A percentile compares a stretch with the other conserved stretches of the same genome.
Conservation (phyloP, 2,888 invertebrate genomes). For the Coremacera marginata region DNA sequence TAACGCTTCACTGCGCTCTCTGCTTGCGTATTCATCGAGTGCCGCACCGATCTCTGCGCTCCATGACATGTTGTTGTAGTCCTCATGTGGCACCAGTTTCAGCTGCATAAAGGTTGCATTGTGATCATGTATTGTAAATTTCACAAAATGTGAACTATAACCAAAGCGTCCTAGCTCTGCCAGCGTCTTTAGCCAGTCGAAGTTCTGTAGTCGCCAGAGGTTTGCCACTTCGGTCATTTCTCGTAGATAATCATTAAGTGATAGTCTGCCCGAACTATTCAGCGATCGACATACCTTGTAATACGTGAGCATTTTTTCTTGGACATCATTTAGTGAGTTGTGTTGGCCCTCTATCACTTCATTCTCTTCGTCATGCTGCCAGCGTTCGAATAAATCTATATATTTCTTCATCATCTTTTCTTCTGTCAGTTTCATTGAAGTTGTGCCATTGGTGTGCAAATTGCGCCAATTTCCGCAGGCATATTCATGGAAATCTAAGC, state of each 20-base stretch:
- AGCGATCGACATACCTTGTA: slow-evolving; percentile 50
- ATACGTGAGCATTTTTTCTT: slow-evolving; percentile 54
- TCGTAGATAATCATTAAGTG: slow-evolving; percentile 50
- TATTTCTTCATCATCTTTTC: slow-evolving; percentile 52
- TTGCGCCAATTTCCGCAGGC: slow-evolving; percentile 59
- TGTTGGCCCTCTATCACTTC: background rate
- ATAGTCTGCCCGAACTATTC: slow-evolving; percentile 13
- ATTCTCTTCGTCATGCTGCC: slow-evolving; percentile 33
- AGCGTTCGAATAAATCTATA: slow-evolving; percentile 49
- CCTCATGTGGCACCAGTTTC: slow-evolving; percentile 54
- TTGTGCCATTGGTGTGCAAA: slow-evolving; percentile 36
- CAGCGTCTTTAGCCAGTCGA: slow-evolving; percentile 54
- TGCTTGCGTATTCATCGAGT: slow-evolving; percentile 41
- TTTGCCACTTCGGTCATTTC: slow-evolving; percentile 41
- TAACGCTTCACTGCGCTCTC: background rate
- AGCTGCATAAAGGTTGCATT: slow-evolving; percentile 55
- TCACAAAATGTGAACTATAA: slow-evolving; percentile 56
- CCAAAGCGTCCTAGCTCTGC: slow-evolving; percentile 56
- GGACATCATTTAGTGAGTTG: slow-evolving; percentile 41
- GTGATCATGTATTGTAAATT: slow-evolving; percentile 50
- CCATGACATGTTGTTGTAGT: slow-evolving; percentile 46
- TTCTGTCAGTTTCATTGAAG: slow-evolving; percentile 55
- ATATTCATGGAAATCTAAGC: slow-evolving; percentile 57
- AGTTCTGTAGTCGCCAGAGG: slow-evolving; percentile 8
- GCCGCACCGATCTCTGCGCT: slow-evolving; percentile 34